phyloP scores from a whole-genome alignment of 2,113 vertebrate species.

The Pseudonaja textilis region DNA sequence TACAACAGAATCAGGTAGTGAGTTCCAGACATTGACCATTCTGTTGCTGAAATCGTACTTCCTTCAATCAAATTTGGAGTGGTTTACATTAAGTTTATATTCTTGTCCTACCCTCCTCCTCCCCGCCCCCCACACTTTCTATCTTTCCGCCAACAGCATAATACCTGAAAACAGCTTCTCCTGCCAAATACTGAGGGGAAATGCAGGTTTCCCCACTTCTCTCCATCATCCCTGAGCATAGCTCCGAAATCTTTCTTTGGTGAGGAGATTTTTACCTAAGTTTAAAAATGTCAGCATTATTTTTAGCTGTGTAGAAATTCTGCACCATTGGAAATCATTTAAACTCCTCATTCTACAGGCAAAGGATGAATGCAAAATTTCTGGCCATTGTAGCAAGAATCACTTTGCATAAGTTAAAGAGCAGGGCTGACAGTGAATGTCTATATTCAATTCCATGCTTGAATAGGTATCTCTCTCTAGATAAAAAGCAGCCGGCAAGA shows the following conservation, averaged over 20 bases:
- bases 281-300: background rate
- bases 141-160: background rate
- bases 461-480: background rate
- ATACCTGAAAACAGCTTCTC: background rate
- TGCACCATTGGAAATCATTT: background rate
- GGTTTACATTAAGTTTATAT: no score
- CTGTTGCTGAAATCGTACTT: no score
- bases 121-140: background rate
- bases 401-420: background rate
- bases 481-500: background rate
- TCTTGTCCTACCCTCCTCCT: background rate
- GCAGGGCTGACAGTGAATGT: background rate
- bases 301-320: background rate
- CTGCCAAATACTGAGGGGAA: background rate
- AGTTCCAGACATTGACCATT: no score
- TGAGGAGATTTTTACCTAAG: background rate
- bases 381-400: background rate
- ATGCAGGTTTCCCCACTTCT: background rate
- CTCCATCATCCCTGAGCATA: background rate
- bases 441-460: background rate
- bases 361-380: background rate
- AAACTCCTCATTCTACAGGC: background rate
- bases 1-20: no score
- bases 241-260: background rate
- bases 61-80: no score